A percentile compares a stretch with the other conserved stretches of the same genome.
These are phyloP conservation scores for Tipula confusa DNA, from an alignment of 2,888 invertebrate genomes.

Conservation along the genomic window DNA sequence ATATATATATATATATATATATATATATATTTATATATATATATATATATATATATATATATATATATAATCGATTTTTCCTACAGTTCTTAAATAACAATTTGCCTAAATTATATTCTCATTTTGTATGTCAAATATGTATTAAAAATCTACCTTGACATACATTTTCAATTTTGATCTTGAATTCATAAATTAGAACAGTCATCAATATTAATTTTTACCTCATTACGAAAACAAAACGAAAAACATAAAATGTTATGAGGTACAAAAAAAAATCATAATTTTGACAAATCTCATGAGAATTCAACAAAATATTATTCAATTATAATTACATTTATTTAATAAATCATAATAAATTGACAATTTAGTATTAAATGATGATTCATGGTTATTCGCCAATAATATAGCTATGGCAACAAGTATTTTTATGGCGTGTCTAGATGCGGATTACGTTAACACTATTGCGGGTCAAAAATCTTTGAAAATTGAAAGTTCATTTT, in stretches of 20 bases:
- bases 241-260: too few relatives aligned
- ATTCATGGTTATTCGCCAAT: background rate
- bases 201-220: slow-evolving; percentile 20
- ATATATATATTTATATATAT: too few relatives aligned
- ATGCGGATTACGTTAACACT: background rate
- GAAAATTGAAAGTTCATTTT: background rate
- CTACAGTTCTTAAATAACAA: too few relatives aligned
- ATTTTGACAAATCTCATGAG: background rate
- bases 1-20: too few relatives aligned
- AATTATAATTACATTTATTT: background rate
- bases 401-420: background rate
- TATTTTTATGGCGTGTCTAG: background rate
- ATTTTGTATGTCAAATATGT: background rate
- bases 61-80: too few relatives aligned
- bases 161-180: background rate
- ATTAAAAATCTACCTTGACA: background rate
- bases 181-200: background rate
- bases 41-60: too few relatives aligned
- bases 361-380: background rate
- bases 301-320: background rate
- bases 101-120: too few relatives aligned
- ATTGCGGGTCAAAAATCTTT: background rate
- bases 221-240: background rate
- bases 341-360: background rate
- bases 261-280: too few relatives aligned